These are phyloP conservation scores for Pterocles gutturalis DNA, from an alignment of 2,113 vertebrate genomes.

Conservation along the genomic window DNA sequence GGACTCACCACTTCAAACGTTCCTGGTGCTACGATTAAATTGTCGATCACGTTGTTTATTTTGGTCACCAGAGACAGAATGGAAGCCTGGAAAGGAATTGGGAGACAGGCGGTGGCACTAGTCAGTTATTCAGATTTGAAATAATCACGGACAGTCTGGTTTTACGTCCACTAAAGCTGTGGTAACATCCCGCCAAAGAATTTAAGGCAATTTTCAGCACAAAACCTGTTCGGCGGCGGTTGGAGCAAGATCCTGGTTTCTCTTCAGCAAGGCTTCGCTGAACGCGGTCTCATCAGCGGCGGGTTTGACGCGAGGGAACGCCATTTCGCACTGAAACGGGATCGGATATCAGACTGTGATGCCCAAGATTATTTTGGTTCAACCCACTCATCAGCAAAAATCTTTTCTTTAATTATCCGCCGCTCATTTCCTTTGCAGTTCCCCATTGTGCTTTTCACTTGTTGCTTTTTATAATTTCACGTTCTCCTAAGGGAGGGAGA, in stretches of 20 bases:
- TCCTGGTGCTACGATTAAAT: conserved; percentile 94
- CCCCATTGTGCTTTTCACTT: rapidly evolving
- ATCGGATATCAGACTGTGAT: not conserved
- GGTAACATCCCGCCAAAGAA: rapidly evolving
- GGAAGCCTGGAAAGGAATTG: conserved; percentile 82
- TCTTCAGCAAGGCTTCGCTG: conserved; percentile 92
- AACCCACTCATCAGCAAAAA: not conserved
- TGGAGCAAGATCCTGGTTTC: conserved; percentile 95
- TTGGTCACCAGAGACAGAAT: conserved; percentile 98
- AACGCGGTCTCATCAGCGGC: conserved; percentile 89
- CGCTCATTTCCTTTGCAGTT: rapidly evolving
- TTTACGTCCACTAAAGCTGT: rapidly evolving
- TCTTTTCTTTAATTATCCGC: not conserved
- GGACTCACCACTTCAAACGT: conserved; percentile 96
- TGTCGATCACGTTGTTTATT: conserved; percentile 98
- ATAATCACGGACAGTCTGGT: not conserved
- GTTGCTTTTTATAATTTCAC: rapidly evolving
- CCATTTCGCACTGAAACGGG: conserved; percentile 91
- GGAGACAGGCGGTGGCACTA: not conserved
- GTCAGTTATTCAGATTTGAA: no score
- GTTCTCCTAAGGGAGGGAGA: not conserved
- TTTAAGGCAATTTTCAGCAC: rapidly evolving
- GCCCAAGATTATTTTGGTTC: rapidly evolving
- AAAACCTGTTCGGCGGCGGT: conserved; percentile 90
- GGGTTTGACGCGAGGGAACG: conserved; percentile 94